Conservation (phyloP, 2,888 invertebrate species). For the Endotricha flammealis region DNA sequence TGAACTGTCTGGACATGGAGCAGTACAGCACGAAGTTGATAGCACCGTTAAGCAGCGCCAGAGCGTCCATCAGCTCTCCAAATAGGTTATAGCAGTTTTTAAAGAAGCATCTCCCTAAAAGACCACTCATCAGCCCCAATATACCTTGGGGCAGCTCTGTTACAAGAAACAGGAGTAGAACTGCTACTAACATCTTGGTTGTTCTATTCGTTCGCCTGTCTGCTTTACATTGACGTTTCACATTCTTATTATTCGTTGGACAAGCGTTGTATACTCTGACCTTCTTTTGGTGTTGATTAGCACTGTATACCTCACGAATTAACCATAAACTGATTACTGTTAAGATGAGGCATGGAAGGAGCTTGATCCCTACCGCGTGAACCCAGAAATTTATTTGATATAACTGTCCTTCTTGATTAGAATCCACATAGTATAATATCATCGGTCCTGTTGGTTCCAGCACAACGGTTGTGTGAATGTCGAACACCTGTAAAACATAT, state of each 20-base stretch:
- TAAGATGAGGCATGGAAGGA: constrained; percentile 87
- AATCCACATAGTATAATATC: constrained; percentile 71
- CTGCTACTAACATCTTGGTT: constrained; percentile 92
- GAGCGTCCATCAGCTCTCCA: constrained; percentile 92
- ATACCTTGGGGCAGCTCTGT: constrained; percentile 93
- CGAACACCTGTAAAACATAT: constrained; percentile 50
- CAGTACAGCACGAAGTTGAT: constrained; percentile 97
- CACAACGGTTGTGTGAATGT: constrained; percentile 69
- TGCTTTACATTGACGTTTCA: constrained; percentile 60
- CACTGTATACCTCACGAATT: constrained; percentile 84
- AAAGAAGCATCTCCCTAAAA: constrained; percentile 84
- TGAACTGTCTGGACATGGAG: constrained; percentile 95
- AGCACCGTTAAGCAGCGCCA: constrained; percentile 93
- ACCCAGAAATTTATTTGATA: constrained; percentile 89
- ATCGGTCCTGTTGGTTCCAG: constrained; percentile 69
- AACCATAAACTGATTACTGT: constrained; percentile 85
- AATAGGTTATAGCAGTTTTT: constrained; percentile 87
- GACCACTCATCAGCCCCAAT: constrained; percentile 64
- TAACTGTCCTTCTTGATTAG: constrained; percentile 77
- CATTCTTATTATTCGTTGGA: constrained; percentile 54
- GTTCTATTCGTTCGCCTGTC: constrained; percentile 84
- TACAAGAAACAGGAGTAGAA: constrained; percentile 89
- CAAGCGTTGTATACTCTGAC: constrained; percentile 70
- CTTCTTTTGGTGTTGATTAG: constrained; percentile 82
- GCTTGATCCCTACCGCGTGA: constrained; percentile 87